Percentiles rank a stretch among this genome's conserved stretches.
These are phyloP conservation scores for Aporrectodea caliginosa DNA, from an alignment of 1,140 invertebrate species.

Conservation along the genomic window DNA sequence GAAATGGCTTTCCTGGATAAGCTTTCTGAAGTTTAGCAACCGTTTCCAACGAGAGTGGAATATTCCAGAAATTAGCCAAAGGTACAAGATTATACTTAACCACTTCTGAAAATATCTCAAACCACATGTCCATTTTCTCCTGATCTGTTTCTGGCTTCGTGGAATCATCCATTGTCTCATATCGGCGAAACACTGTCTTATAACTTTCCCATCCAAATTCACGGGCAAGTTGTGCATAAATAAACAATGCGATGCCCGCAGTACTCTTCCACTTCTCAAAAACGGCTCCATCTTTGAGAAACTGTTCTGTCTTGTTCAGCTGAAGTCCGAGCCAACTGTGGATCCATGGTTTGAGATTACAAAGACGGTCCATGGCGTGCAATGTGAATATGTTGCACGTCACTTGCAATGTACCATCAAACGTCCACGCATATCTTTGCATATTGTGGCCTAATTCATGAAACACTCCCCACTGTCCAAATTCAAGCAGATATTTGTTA, in stretches of 20 bases:
- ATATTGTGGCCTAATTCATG: conserved; percentile 43
- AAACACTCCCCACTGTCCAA: conserved; percentile 39
- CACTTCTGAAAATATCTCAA: conserved; percentile 18
- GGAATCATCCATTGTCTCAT: conserved; percentile 18
- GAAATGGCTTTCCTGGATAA: conserved; percentile 5
- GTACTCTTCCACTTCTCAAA: conserved; percentile 29
- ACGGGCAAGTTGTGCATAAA: conserved; percentile 34
- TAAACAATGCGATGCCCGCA: conserved; percentile 32
- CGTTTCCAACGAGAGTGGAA: conserved; percentile 11
- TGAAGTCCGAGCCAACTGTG: conserved; percentile 36
- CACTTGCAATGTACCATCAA: conserved; percentile 37
- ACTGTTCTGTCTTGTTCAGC: conserved; percentile 18
- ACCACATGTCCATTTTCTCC: conserved; percentile 34
- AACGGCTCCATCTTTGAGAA: conserved; percentile 34
- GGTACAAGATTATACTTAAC: not conserved
- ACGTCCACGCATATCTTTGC: conserved; percentile 37
- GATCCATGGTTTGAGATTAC: conserved; percentile 32
- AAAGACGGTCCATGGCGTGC: conserved; percentile 37
- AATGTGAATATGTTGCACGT: conserved; percentile 42
- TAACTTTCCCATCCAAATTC: conserved; percentile 34
- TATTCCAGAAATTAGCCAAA: not conserved
- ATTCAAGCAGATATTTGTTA: conserved; percentile 16
- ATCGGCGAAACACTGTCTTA: conserved; percentile 33
- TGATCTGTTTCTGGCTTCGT: conserved; percentile 30
- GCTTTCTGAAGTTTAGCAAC: not conserved